Conservation (phyloP, 2,113 vertebrate genomes). For the Oreamnos americanus region DNA sequence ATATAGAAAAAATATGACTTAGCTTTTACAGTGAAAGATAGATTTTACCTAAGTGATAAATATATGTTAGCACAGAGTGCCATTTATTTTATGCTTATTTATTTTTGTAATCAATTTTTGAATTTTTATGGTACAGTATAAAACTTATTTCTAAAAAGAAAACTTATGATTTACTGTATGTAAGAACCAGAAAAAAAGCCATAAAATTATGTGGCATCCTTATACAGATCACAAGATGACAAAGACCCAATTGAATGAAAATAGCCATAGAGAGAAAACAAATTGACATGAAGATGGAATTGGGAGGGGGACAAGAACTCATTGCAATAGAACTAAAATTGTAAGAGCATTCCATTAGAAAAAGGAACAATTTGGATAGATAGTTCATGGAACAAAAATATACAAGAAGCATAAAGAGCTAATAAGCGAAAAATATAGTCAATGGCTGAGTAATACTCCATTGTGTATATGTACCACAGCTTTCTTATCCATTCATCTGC, state of each 20-base stretch:
- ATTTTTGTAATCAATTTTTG: slow-evolving; percentile 8
- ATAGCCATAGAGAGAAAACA: not conserved
- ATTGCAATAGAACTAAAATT: not conserved
- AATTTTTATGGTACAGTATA: slow-evolving; percentile 16
- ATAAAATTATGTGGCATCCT: not conserved
- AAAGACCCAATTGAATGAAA: not conserved
- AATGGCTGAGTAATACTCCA: not conserved
- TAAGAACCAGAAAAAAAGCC: not conserved
- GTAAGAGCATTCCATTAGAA: not conserved
- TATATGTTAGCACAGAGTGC: not conserved
- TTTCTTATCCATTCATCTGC: too few species aligned
- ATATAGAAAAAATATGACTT: not conserved
- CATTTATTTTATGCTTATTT: not conserved
- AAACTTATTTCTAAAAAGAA: slow-evolving; percentile 16
- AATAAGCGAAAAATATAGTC: not conserved
- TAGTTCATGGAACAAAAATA: not conserved
- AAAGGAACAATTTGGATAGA: not conserved
- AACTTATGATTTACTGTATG: not conserved
- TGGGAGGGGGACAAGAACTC: not conserved
- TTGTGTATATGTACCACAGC: too few species aligned
- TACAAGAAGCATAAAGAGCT: not conserved
- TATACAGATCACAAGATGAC: not conserved
- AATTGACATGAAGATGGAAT: not conserved
- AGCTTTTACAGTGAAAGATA: not conserved
- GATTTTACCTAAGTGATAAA: not conserved